Evolutionary conservation across 2,797 vertebrate species (phyloP), one percentile per base, ranked within the genome.

Genomic region (Alosa sapidissima): DNA sequence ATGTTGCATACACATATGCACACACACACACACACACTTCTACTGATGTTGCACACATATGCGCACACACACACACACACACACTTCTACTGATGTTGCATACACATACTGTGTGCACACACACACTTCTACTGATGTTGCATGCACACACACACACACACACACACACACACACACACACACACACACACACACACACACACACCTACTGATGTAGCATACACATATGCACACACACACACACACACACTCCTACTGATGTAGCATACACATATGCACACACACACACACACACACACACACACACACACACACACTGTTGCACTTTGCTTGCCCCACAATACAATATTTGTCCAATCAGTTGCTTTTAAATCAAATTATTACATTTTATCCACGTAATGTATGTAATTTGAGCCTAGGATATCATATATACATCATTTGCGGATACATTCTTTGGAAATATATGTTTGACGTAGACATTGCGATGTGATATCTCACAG

Each of bases 401-500:
- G 5, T 45, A 78, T 78, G 41, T 3, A 2, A 58, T 55, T 75
- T 41, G 75, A 81, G 83, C 82, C 65, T 48, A 82, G 51, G 47
- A 81, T 81, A 82, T 55, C 72, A 48, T 85, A 13, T 83, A 24
- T 28, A 28, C 16, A n/a, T 81, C 47, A 81, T 85, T 84, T 82
- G 75, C 83, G 86, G 81, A 87, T 72, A 8, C 19, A 72, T 3
- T 41, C 36, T 41, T 41, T 41, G 36, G 13, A 47, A 47, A 78
- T 47, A 47, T 14, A 78, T 19, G 19, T 41, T 47, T 78, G 72
- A 36, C 45, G 65, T 1, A 28, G 28, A 36, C 65, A 72, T 72
- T 33, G 13, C 28, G 28, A 72, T 72, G 28, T 72, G 10, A 72
- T 33, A 33, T 72, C 28, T 72, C 65, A 72, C 68, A 45, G 68